Conservation (phyloP, 23 tunicate genomes). For the Corella eumyota region DNA sequence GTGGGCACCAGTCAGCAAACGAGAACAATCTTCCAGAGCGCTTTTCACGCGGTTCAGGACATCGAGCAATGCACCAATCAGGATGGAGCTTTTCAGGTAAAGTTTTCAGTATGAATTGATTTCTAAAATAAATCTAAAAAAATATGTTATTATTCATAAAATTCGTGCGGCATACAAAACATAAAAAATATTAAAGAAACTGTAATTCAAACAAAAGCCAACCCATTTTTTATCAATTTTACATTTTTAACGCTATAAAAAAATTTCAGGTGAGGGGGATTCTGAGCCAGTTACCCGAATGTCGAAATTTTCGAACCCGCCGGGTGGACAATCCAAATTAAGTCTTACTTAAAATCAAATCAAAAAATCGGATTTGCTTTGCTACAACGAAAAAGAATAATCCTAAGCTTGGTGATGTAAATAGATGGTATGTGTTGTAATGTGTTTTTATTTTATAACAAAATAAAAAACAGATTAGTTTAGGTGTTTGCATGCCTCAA, state of each 20-base stretch:
- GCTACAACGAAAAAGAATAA: no score
- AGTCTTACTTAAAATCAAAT: conserved; percentile 28
- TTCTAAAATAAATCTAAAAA: not conserved
- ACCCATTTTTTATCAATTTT: no score
- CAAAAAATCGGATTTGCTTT: no score
- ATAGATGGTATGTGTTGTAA: no score
- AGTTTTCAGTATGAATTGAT: no score
- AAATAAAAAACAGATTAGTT: no score
- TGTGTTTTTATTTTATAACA: no score
- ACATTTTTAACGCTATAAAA: no score
- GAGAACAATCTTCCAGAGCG: conserved; percentile 33
- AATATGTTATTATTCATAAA: not conserved
- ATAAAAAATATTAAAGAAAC: not conserved
- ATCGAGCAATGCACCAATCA: conserved; percentile 67
- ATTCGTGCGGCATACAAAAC: not conserved
- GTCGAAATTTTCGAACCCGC: conserved; percentile 17
- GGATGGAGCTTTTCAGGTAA: conserved; percentile 79
- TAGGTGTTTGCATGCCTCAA: no score
- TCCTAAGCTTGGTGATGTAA: no score
- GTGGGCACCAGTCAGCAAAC: not conserved
- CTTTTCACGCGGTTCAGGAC: conserved; percentile 41
- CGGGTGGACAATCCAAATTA: conserved; percentile 20
- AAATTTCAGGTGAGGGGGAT: not conserved
- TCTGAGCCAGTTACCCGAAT: not conserved
- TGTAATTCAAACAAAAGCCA: no score